Conservation (phyloP, 2,113 vertebrate species). For the Scomber colias region DNA sequence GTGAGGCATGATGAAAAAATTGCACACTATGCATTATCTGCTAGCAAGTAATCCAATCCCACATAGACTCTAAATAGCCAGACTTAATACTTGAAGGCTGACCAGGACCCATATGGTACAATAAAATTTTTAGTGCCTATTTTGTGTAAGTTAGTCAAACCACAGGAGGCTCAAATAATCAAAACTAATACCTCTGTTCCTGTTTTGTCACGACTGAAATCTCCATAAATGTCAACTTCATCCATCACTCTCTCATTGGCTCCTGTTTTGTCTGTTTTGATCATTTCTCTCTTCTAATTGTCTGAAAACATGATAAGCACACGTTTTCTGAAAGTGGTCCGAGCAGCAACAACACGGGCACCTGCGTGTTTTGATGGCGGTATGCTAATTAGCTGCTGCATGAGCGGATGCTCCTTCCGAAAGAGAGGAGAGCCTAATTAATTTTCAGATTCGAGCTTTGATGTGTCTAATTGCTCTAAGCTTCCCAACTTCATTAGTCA, state of each 20-base stretch:
- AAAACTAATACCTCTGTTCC: not conserved
- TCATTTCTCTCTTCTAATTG: slow-evolving; percentile 15
- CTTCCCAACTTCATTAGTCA: slow-evolving; percentile 86
- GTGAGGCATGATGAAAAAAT: slow-evolving; percentile 26
- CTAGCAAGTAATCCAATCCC: not conserved
- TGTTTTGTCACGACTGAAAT: not conserved
- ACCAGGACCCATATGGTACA: not conserved
- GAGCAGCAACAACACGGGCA: slow-evolving; percentile 67
- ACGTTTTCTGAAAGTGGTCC: slow-evolving; percentile 54
- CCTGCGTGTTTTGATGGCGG: slow-evolving; percentile 81
- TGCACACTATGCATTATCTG: not conserved
- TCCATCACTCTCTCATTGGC: not conserved
- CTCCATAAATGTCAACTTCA: slow-evolving; percentile 8
- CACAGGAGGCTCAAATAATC: not conserved
- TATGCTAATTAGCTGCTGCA: slow-evolving; percentile 83
- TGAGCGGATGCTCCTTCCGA: slow-evolving; percentile 79
- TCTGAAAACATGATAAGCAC: slow-evolving; percentile 23
- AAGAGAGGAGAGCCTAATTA: slow-evolving; percentile 85
- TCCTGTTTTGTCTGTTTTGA: slow-evolving; percentile 24
- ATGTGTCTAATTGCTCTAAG: slow-evolving; percentile 89
- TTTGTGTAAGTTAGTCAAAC: not conserved
- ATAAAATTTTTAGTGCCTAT: not conserved
- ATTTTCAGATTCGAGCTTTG: slow-evolving; percentile 87
- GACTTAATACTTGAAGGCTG: slow-evolving; percentile 12
- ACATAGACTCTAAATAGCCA: not conserved